Evolutionary conservation across 1,140 invertebrate species (phyloP), one percentile per base, ranked within the genome.

Genomic region (Drosophila kurseongensis): DNA sequence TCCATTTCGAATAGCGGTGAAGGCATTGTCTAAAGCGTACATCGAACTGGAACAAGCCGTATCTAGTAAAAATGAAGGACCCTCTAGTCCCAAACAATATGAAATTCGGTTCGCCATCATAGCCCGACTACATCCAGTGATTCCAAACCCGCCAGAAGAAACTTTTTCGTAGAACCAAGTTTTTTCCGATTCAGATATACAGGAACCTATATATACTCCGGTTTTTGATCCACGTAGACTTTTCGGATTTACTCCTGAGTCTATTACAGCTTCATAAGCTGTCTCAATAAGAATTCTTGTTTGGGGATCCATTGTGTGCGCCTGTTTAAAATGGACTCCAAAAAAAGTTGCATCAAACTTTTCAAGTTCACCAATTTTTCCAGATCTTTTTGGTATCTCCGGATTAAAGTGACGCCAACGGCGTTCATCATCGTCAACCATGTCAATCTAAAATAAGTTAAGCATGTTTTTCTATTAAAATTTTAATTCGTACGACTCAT

Each of bases 41-140:
- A 98, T 93, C 65, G 97, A 97, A 32, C 97, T 98, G 47, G 97
- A 97, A 93, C 98, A 99, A 8, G 97, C 97, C 12, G 97, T 96
- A 86, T 99, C 98, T 1, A 98, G 93, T 6, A 96, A 93, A 91
- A 96, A 96, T 52, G 97, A 98, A 0, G 97, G 97, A 35, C 96
- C 96, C 65, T 94, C 94, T 0, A 95, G 83, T 52, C 95, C 95
- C 9, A 96, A 80, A 91, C 94, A 95, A 66, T 96, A 96, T 0
- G 97, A 98, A 35, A 99, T 94, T 56, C 98, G 94, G 90, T 98
- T 98, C 1, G 97, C 96, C 91, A 99, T 94, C 97, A 99, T 98
- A 8, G 97, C 96, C 61, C 97, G 94, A 76, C 95, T 96, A 93
- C 97, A 98, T 36, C 97, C 97, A 14, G 95, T 96, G 75, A 98